A percentile compares a stretch with the other conserved stretches of the same genome.
Conservation (phyloP, 1,140 invertebrate genomes). For the Lanistes nyassanus region DNA sequence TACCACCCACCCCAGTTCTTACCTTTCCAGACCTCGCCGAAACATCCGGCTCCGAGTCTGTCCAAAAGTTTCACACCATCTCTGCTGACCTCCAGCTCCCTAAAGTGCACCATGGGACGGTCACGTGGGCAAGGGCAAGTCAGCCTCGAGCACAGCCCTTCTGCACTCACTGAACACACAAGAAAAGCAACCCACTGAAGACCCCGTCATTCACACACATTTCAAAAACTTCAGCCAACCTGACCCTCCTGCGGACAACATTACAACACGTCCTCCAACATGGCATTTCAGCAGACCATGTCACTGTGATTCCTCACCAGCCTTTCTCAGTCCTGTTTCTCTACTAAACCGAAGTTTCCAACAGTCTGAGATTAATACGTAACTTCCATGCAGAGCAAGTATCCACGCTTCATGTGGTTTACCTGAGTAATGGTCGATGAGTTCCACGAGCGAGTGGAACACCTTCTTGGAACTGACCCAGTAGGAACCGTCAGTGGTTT, state of each 20-base stretch:
- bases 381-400: not conserved
- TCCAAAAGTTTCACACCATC: slow-evolving; percentile 86
- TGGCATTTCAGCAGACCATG: not conserved
- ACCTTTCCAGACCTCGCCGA: slow-evolving; percentile 97
- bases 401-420: slow-evolving; percentile 30
- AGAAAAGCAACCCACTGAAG: slow-evolving; percentile 3
- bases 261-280: too few species aligned
- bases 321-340: not conserved
- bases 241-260: too few species aligned
- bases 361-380: not conserved
- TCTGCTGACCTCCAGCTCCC: slow-evolving; percentile 92
- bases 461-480: slow-evolving; percentile 78
- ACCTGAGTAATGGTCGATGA: slow-evolving; percentile 94
- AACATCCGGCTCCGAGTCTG: slow-evolving; percentile 94
- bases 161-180: slow-evolving; percentile 68
- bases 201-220: not conserved
- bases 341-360: too few species aligned
- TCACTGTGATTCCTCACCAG: too few species aligned
- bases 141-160: slow-evolving; percentile 94
- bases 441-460: slow-evolving; percentile 87
- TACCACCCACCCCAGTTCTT: slow-evolving; percentile 36
- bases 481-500: slow-evolving; percentile 89
- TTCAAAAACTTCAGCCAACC: too few species aligned
- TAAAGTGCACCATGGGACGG: slow-evolving; percentile 95
- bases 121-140: slow-evolving; percentile 92